These are phyloP conservation scores for Pentamera pediparva DNA, from an alignment of 53 echinoderm and acorn worm genomes.

Conservation along the genomic window DNA sequence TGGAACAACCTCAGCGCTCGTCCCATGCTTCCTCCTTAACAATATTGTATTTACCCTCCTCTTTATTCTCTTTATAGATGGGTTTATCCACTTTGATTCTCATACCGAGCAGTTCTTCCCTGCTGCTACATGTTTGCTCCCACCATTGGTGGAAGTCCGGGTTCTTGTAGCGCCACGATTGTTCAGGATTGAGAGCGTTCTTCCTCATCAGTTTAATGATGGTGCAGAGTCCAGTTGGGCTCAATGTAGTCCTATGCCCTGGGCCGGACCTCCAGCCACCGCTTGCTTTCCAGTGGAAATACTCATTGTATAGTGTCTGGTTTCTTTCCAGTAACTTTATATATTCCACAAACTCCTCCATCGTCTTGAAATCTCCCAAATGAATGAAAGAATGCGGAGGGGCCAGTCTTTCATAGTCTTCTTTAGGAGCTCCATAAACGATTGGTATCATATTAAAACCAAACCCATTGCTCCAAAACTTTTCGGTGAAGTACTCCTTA, in stretches of 20 bases:
- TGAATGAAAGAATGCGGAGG: conserved; percentile 58
- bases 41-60: neutral
- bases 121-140: conserved; percentile 27
- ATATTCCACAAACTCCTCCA: conserved; percentile 55
- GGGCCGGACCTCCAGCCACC: conserved; percentile 38
- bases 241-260: conserved; percentile 49
- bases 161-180: conserved; percentile 43
- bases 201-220: conserved; percentile 29
- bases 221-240: conserved; percentile 41
- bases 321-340: conserved; percentile 45
- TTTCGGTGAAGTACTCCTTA: conserved; percentile 53
- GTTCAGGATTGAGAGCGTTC: conserved; percentile 41
- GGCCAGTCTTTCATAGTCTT: conserved; percentile 50
- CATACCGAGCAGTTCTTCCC: conserved; percentile 38
- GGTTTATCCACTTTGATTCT: conserved; percentile 31
- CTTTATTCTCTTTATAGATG: conserved; percentile 13
- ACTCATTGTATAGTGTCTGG: conserved; percentile 41
- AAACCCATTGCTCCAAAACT: conserved; percentile 53
- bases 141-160: conserved; percentile 57
- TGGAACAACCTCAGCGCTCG: no score
- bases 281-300: conserved; percentile 39
- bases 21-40: no score
- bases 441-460: conserved; percentile 42
- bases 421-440: conserved; percentile 48
- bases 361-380: conserved; percentile 45